Evolutionary conservation across 2,797 vertebrate genomes (phyloP), one percentile per base, ranked within the genome.

Genomic region (Rhincodon typus): DNA sequence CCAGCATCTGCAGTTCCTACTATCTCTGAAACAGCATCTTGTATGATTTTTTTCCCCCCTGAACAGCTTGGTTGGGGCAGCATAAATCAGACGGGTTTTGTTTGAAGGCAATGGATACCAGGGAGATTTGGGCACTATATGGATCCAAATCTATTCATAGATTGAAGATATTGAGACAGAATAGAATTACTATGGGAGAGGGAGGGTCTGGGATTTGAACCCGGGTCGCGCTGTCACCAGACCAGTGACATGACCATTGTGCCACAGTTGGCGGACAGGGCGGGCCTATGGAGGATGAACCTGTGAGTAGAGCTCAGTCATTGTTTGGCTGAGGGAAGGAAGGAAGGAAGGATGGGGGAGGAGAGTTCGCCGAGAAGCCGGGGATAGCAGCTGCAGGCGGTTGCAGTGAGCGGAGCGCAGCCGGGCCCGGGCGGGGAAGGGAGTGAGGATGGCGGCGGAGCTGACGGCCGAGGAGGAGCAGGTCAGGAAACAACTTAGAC

Each of bases 391-490:
- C 3, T 12, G 67, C 96, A 15, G 17, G 86, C 74, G 74, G 34
- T 46, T 77, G 72, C 30, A 7, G 69, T 25, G 38, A 74, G 95
- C 50, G 77, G 84, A 96, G 96, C 96, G 96, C 96, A 97, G 96
- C 96, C 96, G 57, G 96, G 96, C 96, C 96, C 95, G 96, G 96
- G 66, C 96, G 74, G 94, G 96, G 96, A 96, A 46, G 21, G 96
- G 96, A 96, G 72, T 2, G 90, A 96, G 96, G 97, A 99, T 99
- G 99, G 98, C 98, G 97, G 98, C 98, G 96, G 97, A 98, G 97
- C 97, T 99, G 96, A 98, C 98, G 96, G 98, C 98, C 96, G 99
- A 99, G 96, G 99, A 99, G 97, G 99, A 99, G 96, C 99, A 99
- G 99, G 99, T 99, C 98, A 96, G 97, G 86, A 3, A 53, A 38